Percentiles rank a stretch among this genome's conserved stretches.
phyloP scores from a whole-genome alignment of 2,797 vertebrate species.

The Clarias fuscus region DNA sequence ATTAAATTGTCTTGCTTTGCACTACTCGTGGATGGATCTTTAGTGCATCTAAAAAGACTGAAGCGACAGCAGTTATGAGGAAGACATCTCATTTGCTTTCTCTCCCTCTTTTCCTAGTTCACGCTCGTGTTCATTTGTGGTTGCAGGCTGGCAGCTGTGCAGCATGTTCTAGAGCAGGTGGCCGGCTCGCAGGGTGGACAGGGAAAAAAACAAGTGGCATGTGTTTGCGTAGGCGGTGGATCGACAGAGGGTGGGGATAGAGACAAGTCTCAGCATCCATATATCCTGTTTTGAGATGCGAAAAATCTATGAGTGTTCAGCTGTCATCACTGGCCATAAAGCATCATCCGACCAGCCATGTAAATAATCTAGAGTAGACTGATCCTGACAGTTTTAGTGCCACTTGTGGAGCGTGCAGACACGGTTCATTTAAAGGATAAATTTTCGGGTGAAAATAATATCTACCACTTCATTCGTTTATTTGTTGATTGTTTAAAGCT shows the following conservation, averaged over 20 bases:
- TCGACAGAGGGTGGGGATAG: constrained; percentile 50
- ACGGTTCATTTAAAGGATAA: neutral
- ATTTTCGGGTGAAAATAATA: neutral
- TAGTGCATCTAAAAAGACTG: neutral
- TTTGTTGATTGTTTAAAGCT: neutral
- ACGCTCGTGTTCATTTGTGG: constrained; percentile 77
- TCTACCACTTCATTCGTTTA: neutral
- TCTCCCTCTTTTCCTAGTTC: constrained; percentile 25
- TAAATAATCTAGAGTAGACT: neutral
- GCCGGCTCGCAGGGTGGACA: constrained; percentile 75
- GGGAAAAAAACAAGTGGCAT: constrained; percentile 69
- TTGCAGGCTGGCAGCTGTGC: constrained; percentile 82
- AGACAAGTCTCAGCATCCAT: constrained; percentile 61
- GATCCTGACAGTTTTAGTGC: neutral
- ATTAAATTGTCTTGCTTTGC: constrained; percentile 5
- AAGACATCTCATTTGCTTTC: constrained; percentile 19
- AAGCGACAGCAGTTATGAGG: constrained; percentile 7
- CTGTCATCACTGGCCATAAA: constrained; percentile 16
- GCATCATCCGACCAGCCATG: constrained; percentile 5
- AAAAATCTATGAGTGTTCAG: constrained; percentile 52
- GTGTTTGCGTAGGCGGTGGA: constrained; percentile 68
- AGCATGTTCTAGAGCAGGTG: constrained; percentile 81
- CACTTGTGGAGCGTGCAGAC: neutral
- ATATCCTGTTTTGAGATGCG: constrained; percentile 65
- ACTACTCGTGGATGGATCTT: neutral